These are phyloP conservation scores for Platysternon megacephalum DNA, from an alignment of 2,113 vertebrate species.

Conservation along the genomic window DNA sequence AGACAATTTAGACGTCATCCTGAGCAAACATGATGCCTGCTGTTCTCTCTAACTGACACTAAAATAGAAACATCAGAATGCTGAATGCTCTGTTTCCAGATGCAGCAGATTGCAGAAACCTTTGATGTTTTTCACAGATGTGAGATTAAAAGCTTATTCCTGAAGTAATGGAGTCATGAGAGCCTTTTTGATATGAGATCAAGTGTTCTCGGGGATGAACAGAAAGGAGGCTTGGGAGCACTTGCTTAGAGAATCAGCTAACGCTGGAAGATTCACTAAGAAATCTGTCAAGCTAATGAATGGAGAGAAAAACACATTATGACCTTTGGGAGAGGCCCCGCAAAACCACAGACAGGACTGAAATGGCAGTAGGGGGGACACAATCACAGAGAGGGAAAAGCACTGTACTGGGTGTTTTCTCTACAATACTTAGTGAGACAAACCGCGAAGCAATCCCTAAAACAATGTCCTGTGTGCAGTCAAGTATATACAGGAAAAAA, in stretches of 20 bases:
- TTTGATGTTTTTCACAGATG: not conserved
- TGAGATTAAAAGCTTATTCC: constrained; percentile 15
- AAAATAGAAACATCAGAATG: not conserved
- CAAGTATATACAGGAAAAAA: not conserved
- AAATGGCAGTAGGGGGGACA: not conserved
- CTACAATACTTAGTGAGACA: not conserved
- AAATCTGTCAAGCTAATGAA: not conserved
- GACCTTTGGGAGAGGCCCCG: not conserved
- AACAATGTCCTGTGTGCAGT: not conserved
- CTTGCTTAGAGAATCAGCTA: not conserved
- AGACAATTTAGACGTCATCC: not conserved
- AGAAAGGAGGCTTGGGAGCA: not conserved
- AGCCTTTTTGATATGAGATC: constrained; percentile 9
- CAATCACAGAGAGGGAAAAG: not conserved
- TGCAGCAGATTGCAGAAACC: not conserved
- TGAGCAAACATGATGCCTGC: not conserved
- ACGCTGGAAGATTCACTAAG: not conserved
- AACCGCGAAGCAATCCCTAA: not conserved
- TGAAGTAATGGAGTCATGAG: not conserved
- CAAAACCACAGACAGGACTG: not conserved
- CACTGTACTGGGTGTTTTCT: not conserved
- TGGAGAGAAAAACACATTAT: not conserved
- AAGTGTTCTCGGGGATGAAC: not conserved
- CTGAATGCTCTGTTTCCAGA: not conserved
- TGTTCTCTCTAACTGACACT: not conserved